A percentile compares a stretch with the other conserved stretches of the same genome.
phyloP scores from a whole-genome alignment of 2,888 invertebrate genomes.

The Blastobasis adustella region DNA sequence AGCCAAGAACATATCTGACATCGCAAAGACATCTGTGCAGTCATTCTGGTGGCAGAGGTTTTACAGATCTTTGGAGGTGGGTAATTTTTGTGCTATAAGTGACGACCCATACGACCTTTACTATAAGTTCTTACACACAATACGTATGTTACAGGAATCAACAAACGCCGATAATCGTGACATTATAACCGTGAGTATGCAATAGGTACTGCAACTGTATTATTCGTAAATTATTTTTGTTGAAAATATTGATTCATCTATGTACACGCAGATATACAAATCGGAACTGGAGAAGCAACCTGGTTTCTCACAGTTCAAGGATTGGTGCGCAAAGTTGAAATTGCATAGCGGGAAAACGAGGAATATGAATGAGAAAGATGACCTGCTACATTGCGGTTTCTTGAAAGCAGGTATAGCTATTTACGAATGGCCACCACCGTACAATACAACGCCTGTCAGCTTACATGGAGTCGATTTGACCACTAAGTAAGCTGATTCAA shows the following conservation, averaged over 20 bases:
- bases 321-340: constrained; percentile 77
- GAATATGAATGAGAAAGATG: constrained; percentile 55
- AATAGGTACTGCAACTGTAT: neutral
- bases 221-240: neutral
- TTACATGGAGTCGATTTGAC: constrained; percentile 69
- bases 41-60: constrained; percentile 50
- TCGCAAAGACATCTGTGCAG: too few relatives aligned
- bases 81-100: neutral
- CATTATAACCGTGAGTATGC: constrained; percentile 23
- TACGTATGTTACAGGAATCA: constrained; percentile 15
- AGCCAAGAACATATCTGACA: too few relatives aligned
- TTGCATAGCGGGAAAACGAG: constrained; percentile 76
- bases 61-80: constrained; percentile 34
- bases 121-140: too few relatives aligned
- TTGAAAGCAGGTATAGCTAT: constrained; percentile 64
- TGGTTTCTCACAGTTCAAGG: constrained; percentile 79
- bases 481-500: constrained; percentile 46
- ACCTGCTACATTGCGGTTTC: constrained; percentile 40
- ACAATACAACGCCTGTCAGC: constrained; percentile 62
- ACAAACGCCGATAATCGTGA: constrained; percentile 10
- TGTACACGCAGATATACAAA: constrained; percentile 63
- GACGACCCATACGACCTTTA: too few relatives aligned
- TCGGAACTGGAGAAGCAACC: constrained; percentile 81
- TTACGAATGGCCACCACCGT: constrained; percentile 80
- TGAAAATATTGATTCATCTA: neutral